Percentiles rank a stretch among this genome's conserved stretches.
Evolutionary conservation across 1,140 invertebrate genomes (phyloP).

Genomic region (Anoplophora glabripennis): DNA sequence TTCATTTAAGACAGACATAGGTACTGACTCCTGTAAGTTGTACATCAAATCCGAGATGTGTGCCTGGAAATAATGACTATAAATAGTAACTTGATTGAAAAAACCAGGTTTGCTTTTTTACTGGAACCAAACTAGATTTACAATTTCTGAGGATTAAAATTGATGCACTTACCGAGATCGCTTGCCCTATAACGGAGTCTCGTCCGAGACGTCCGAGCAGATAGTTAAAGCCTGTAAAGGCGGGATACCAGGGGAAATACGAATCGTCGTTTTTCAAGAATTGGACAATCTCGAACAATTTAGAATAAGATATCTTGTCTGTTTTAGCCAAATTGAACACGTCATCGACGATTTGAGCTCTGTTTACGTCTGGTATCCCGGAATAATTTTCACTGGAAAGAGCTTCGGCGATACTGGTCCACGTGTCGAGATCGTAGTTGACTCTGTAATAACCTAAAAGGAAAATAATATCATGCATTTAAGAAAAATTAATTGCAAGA

Average conservation of each 20-base stretch:
- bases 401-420: slow-evolving; percentile 59
- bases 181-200: slow-evolving; percentile 1
- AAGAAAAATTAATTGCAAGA: too few relatives aligned
- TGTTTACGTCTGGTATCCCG: slow-evolving; percentile 65
- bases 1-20: slow-evolving; percentile 24
- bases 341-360: slow-evolving; percentile 80
- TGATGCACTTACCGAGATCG: slow-evolving; percentile 12
- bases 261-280: slow-evolving; percentile 62
- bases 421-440: slow-evolving; percentile 68
- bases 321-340: slow-evolving; percentile 61
- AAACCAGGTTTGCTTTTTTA: too few relatives aligned
- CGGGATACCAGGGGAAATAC: slow-evolving; percentile 63
- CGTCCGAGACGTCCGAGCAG: slow-evolving; percentile 9
- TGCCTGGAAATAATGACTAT: slow-evolving; percentile 1
- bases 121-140: too few relatives aligned
- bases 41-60: slow-evolving; percentile 9
- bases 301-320: slow-evolving; percentile 47
- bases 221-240: slow-evolving; percentile 48
- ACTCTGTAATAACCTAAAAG: slow-evolving; percentile 72
- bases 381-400: slow-evolving; percentile 53
- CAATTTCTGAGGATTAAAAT: too few relatives aligned
- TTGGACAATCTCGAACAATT: slow-evolving; percentile 56
- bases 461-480: too few relatives aligned
- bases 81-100: too few relatives aligned
- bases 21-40: background rate